Conservation (phyloP, 2,113 vertebrate species). For the Actenoides hombroni region DNA sequence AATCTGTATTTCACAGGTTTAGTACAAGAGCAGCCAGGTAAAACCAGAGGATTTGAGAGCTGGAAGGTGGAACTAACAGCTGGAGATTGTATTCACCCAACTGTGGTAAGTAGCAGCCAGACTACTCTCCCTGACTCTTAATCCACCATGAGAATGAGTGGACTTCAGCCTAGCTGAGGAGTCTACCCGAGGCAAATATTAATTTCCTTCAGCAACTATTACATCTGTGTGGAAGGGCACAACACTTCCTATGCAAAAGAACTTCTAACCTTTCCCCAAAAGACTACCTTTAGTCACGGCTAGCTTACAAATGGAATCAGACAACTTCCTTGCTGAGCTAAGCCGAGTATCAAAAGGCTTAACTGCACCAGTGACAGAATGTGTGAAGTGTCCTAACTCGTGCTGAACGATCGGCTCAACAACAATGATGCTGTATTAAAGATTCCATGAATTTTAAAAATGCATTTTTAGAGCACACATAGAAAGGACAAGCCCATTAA, state of each 20-base stretch:
- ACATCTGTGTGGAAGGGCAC: background rate
- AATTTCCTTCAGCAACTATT: background rate
- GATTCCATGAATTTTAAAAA: background rate
- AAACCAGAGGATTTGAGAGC: background rate
- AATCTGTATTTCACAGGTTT: background rate
- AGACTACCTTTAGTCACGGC: background rate
- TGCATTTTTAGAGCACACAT: background rate
- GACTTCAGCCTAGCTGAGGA: background rate
- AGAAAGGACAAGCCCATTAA: background rate
- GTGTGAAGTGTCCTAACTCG: background rate
- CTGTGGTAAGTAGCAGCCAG: background rate
- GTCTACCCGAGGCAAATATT: background rate
- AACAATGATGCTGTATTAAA: background rate
- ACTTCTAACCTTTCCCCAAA: conserved; percentile 6
- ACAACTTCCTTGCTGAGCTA: background rate
- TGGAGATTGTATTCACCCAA: background rate
- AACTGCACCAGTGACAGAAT: background rate
- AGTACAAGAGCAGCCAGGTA: background rate
- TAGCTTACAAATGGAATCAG: conserved; percentile 21
- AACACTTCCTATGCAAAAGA: background rate
- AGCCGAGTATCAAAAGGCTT: background rate
- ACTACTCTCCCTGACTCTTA: background rate
- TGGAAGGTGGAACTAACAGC: conserved; percentile 13
- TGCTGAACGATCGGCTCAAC: background rate
- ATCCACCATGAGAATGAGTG: background rate